Evolutionary conservation across 1,140 invertebrate genomes (phyloP), one percentile per base, ranked within the genome.

Genomic region (Thaumetopoea pityocampa): DNA sequence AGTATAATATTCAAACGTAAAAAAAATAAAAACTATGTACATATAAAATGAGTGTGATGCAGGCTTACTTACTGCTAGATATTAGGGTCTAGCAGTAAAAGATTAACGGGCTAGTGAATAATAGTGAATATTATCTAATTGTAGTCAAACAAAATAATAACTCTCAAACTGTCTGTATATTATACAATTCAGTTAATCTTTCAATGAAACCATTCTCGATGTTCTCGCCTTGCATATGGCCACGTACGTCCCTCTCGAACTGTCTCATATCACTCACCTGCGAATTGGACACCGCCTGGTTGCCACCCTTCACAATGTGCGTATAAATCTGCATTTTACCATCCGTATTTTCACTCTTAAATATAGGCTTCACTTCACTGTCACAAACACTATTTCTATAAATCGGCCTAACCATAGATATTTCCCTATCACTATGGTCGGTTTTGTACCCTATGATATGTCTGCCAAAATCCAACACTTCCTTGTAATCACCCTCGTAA

Each of bases 311-410:
- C 8, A 76, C 78, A 0, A 76, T 47, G 17, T 80, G 71, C 0
- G 70, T 76, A 29, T 58, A 79, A 3, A 78, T 59, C 14, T 74
- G 70, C 44, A 82, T 41, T 23, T 79, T 79, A 0, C 78, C 78
- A 26, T 82, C 78, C 0, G 73, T 76, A 22, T 70, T 72, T 7
- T 61, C 59, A 1, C 56, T 48, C 34, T 63, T 63, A 11, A 45
- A 68, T 1, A 42, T 32, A 1, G 49, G 7, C 1, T 50, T 53
- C 5, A 66, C 63, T 1, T 33, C 49, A 2, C 17, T 30, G 0
- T 62, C 59, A 11, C 38, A 37, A 51, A 15, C 2, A 36, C 49
- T 43, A 36, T 23, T 29, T 22, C 55, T 57, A 14, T 52, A 63
- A 10, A 71, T 56, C 0, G 64, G 47, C 18, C 54, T 59, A 0